phyloP scores from a whole-genome alignment of 2,797 vertebrate genomes.

The Sebastes steindachneri region DNA sequence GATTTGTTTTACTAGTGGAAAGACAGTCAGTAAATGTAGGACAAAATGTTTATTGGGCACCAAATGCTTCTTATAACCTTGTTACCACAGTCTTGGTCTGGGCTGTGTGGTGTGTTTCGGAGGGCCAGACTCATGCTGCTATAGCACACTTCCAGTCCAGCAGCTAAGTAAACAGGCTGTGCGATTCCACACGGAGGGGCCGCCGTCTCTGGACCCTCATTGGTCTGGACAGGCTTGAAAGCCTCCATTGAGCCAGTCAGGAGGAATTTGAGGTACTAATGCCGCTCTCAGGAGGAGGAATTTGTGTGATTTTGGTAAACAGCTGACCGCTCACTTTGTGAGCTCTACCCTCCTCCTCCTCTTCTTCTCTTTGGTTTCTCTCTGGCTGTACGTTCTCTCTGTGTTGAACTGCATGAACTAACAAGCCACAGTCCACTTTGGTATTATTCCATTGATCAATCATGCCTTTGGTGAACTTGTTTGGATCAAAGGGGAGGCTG shows the following conservation, averaged over 20 bases:
- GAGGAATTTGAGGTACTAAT: constrained; percentile 76
- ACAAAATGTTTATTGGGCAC: constrained; percentile 19
- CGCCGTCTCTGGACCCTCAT: constrained; percentile 66
- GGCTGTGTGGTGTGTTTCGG: background rate
- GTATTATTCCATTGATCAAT: constrained; percentile 41
- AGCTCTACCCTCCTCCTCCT: constrained; percentile 31
- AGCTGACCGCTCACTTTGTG: constrained; percentile 58
- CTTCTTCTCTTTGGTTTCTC: constrained; percentile 23
- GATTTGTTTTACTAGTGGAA: background rate
- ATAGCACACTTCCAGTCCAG: constrained; percentile 59
- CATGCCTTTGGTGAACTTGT: constrained; percentile 59
- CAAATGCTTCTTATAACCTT: constrained; percentile 41
- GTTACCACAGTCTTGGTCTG: background rate
- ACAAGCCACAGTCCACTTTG: constrained; percentile 31
- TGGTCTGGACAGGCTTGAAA: constrained; percentile 78
- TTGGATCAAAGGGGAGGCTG: constrained; percentile 64
- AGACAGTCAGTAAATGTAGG: background rate
- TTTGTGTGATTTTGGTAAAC: constrained; percentile 77
- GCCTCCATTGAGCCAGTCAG: constrained; percentile 74
- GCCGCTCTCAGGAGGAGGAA: constrained; percentile 73
- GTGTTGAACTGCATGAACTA: constrained; percentile 43
- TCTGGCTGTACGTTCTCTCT: constrained; percentile 6
- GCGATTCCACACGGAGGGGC: constrained; percentile 66
- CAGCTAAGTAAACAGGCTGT: constrained; percentile 83
- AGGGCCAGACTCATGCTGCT: constrained; percentile 37